phyloP scores from a whole-genome alignment of 2,797 vertebrate species.

The Dryobates pubescens region DNA sequence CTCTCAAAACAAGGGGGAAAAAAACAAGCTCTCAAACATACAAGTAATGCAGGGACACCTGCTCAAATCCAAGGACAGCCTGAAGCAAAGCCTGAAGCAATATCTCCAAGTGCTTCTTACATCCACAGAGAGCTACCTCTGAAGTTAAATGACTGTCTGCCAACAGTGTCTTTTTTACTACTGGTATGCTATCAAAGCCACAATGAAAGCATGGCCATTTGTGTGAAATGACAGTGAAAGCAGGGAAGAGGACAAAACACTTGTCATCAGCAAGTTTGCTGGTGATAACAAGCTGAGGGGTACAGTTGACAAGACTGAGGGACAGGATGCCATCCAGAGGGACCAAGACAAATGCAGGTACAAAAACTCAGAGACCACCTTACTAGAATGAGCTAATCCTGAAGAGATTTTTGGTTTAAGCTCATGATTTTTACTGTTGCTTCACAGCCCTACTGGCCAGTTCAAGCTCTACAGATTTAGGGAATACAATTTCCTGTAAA shows the following conservation, averaged over 20 bases:
- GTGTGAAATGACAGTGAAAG: neutral
- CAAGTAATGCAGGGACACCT: neutral
- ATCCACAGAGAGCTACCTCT: neutral
- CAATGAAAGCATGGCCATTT: neutral
- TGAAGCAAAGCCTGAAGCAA: conserved; percentile 15
- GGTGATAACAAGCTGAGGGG: too few relatives aligned
- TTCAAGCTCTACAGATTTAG: neutral
- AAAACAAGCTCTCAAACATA: neutral
- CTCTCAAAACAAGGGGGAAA: neutral
- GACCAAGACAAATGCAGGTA: neutral
- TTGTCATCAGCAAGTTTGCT: too few relatives aligned
- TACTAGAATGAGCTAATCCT: neutral
- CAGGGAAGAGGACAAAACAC: neutral
- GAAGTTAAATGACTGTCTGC: neutral
- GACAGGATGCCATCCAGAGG: too few relatives aligned
- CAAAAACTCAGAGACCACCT: neutral
- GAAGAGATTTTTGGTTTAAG: neutral
- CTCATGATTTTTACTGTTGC: neutral
- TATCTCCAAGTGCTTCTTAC: neutral
- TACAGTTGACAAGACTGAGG: too few relatives aligned
- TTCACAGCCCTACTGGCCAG: neutral
- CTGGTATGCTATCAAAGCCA: neutral
- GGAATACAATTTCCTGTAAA: neutral
- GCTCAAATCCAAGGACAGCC: neutral
- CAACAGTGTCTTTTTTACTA: neutral